A percentile compares a stretch with the other conserved stretches of the same genome.
Conservation (phyloP, 2,797 vertebrate genomes). For the Chelidonichthys spinosus region DNA sequence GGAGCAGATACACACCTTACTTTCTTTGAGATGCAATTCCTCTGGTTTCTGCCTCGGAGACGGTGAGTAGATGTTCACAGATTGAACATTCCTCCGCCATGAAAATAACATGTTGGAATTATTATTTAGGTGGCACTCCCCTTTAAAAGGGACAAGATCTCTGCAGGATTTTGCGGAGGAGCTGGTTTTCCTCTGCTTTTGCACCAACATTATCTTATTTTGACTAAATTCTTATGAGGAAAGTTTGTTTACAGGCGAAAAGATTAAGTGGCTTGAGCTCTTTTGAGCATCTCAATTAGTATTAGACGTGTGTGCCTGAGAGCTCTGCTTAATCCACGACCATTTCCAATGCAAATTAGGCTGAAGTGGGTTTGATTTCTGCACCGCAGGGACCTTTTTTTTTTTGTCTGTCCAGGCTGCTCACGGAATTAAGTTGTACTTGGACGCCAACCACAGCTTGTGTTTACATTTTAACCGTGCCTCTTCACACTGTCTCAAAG, state of each 20-base stretch:
- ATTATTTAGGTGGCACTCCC: neutral
- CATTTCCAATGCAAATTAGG: constrained; percentile 51
- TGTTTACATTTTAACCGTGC: constrained; percentile 37
- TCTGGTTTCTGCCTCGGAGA: neutral
- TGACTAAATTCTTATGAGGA: constrained; percentile 6
- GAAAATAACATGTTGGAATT: neutral
- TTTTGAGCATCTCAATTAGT: constrained; percentile 34
- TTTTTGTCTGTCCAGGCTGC: constrained; percentile 43
- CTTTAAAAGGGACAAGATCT: neutral
- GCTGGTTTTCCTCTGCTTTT: neutral
- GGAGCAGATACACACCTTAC: neutral
- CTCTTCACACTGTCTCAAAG: constrained; percentile 30
- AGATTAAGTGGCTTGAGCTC: constrained; percentile 25
- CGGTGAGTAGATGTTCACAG: neutral
- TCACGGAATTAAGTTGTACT: constrained; percentile 29
- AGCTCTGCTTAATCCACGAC: constrained; percentile 35
- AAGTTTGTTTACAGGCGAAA: constrained; percentile 12
- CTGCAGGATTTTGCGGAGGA: neutral
- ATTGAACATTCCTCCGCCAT: neutral
- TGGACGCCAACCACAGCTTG: constrained; percentile 35
- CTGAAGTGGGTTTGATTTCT: constrained; percentile 52
- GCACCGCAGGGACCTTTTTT: constrained; percentile 40
- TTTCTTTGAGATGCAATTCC: neutral
- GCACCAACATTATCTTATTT: constrained; percentile 2
- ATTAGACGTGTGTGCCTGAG: constrained; percentile 39